Conservation (phyloP, 1,140 invertebrate species). For the Brachionus rotundiformis region DNA sequence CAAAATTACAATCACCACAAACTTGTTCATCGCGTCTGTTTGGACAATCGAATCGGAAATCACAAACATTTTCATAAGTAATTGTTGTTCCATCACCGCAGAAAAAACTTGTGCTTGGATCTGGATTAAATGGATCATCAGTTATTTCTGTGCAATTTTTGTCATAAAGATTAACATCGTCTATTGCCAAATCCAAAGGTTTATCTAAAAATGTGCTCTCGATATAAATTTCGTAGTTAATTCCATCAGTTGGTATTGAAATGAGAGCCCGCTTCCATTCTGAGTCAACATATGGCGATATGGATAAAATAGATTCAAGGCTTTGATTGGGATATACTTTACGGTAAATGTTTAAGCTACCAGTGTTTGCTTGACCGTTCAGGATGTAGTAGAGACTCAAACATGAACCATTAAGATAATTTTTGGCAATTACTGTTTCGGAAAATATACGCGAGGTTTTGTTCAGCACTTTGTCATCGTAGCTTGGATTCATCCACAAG, state of each 20-base stretch:
- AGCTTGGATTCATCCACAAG: conserved; percentile 48
- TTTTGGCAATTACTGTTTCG: neutral
- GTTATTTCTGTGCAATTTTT: neutral
- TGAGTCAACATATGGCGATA: neutral
- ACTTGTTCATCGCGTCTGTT: conserved; percentile 54
- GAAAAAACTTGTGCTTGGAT: conserved; percentile 51
- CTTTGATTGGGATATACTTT: neutral
- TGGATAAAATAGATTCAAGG: neutral
- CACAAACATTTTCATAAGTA: conserved; percentile 53
- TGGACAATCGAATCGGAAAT: conserved; percentile 55
- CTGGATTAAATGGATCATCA: conserved; percentile 41
- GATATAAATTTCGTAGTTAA: conserved; percentile 40
- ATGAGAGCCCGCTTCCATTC: conserved; percentile 5
- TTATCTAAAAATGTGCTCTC: conserved; percentile 38
- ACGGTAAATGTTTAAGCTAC: neutral
- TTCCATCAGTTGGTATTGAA: neutral
- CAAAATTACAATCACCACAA: conserved; percentile 55
- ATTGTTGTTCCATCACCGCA: conserved; percentile 55
- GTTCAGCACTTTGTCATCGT: neutral
- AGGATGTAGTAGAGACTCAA: neutral
- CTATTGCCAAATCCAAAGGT: conserved; percentile 54
- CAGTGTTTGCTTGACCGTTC: neutral
- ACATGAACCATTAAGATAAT: conserved; percentile 31
- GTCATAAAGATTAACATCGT: conserved; percentile 55
- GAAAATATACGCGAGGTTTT: conserved; percentile 10